Conservation (phyloP, 2,797 vertebrate genomes). For the Octomys mimax region DNA sequence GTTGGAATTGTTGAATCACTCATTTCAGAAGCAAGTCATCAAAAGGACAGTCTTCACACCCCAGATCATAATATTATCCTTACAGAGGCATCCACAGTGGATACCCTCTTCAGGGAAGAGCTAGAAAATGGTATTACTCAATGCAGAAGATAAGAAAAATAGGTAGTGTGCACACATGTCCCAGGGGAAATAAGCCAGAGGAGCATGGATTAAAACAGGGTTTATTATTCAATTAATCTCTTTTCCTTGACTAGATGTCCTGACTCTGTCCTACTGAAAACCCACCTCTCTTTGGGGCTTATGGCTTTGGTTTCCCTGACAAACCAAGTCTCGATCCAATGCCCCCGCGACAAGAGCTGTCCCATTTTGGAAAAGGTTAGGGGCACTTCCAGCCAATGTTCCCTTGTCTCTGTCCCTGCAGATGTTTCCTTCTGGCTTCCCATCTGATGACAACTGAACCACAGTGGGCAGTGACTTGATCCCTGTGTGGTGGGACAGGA, state of each 20-base stretch:
- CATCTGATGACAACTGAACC: not conserved
- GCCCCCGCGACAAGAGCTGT: not conserved
- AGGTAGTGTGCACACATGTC: not conserved
- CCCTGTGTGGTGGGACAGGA: not conserved
- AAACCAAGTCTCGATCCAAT: not conserved
- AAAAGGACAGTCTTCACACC: conserved; percentile 64
- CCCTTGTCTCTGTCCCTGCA: not conserved
- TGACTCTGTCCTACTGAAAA: conserved; percentile 21
- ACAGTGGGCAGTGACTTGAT: not conserved
- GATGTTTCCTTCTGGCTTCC: not conserved
- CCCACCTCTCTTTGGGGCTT: not conserved
- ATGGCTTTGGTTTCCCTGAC: conserved; percentile 29
- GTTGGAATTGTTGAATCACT: conserved; percentile 65
- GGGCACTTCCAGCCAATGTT: not conserved
- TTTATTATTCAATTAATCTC: conserved; percentile 52
- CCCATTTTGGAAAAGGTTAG: not conserved
- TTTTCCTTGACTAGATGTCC: conserved; percentile 32
- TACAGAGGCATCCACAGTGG: conserved; percentile 40
- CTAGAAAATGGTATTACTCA: conserved; percentile 38
- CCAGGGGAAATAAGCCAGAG: conserved; percentile 62
- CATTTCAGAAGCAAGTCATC: conserved; percentile 69
- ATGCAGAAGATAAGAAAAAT: conserved; percentile 40
- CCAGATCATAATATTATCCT: conserved; percentile 73
- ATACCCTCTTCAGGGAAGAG: conserved; percentile 38
- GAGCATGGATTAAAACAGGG: conserved; percentile 39